Evolutionary conservation across 2,113 vertebrate genomes (phyloP).

Genomic region (Anoplopoma fimbria): DNA sequence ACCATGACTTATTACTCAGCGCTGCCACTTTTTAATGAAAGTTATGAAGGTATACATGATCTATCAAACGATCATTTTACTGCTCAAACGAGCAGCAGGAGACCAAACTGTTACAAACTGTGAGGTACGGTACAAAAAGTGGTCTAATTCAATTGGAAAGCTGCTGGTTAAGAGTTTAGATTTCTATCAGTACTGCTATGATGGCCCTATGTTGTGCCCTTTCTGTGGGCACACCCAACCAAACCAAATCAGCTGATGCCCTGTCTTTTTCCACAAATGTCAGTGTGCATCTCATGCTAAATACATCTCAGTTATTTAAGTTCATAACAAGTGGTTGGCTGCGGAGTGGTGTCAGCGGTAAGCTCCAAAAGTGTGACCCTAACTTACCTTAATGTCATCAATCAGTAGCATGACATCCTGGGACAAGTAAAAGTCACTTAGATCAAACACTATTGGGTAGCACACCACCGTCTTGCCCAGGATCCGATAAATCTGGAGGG

Average conservation of each 20-base stretch:
- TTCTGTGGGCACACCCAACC: not conserved
- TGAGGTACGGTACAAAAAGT: not conserved
- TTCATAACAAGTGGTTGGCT: constrained; percentile 8
- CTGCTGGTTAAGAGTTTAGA: too few relatives aligned
- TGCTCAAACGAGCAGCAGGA: not conserved
- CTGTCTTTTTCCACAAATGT: not conserved
- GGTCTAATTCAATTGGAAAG: not conserved
- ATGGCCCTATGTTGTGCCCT: too few relatives aligned
- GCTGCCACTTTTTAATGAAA: too few relatives aligned
- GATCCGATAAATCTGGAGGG: constrained; percentile 94
- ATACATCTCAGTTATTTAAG: constrained; percentile 19
- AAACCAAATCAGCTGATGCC: not conserved
- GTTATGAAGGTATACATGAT: not conserved
- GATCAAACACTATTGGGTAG: constrained; percentile 98
- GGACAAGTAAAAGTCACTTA: constrained; percentile 99
- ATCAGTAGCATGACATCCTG: constrained; percentile 99
- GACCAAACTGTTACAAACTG: not conserved
- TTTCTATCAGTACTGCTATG: not conserved
- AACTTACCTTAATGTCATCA: constrained; percentile 96
- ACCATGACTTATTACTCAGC: not conserved
- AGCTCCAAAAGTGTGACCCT: constrained; percentile 5
- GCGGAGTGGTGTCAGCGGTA: not conserved
- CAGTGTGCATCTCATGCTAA: not conserved
- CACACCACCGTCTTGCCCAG: constrained; percentile 98
- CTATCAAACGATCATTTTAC: too few relatives aligned